Conservation (phyloP, 1,140 invertebrate genomes). For the Tetragonula clypearis region DNA sequence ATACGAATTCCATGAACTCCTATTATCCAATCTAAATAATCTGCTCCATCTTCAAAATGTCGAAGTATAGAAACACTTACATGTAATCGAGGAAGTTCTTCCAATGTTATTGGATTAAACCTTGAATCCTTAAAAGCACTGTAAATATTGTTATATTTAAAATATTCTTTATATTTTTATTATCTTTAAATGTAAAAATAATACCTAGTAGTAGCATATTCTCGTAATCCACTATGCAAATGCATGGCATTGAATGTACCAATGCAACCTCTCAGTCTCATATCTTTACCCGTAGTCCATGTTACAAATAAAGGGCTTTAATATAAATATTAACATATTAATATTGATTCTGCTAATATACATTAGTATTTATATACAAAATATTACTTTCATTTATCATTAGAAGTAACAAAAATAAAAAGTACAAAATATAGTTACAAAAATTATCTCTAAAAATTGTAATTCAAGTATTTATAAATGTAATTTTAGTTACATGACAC, state of each 20-base stretch:
- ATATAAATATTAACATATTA: constrained; percentile 67
- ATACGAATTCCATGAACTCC: constrained; percentile 99
- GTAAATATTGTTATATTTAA: constrained; percentile 51
- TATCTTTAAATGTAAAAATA: not conserved
- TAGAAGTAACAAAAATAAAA: not conserved
- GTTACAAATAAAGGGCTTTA: constrained; percentile 98
- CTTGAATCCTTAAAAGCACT: constrained; percentile 99
- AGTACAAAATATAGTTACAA: not conserved
- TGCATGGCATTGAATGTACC: constrained; percentile 98
- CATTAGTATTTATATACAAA: not conserved
- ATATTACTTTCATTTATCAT: not conserved
- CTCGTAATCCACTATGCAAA: constrained; percentile 93
- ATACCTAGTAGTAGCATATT: constrained; percentile 97
- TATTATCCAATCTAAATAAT: constrained; percentile 98
- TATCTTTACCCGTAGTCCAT: constrained; percentile 98
- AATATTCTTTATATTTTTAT: not conserved
- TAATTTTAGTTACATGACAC: not conserved
- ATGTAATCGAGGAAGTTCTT: constrained; percentile 95
- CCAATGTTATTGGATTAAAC: constrained; percentile 97
- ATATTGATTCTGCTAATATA: not conserved
- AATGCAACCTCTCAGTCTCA: constrained; percentile 94
- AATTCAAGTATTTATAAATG: not conserved
- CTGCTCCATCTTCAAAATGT: constrained; percentile 96
- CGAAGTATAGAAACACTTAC: constrained; percentile 97
- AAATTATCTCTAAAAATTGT: not conserved